A percentile compares a stretch with the other conserved stretches of the same genome.
phyloP scores from a whole-genome alignment of 2,113 vertebrate genomes.

The Crypturellus undulatus region DNA sequence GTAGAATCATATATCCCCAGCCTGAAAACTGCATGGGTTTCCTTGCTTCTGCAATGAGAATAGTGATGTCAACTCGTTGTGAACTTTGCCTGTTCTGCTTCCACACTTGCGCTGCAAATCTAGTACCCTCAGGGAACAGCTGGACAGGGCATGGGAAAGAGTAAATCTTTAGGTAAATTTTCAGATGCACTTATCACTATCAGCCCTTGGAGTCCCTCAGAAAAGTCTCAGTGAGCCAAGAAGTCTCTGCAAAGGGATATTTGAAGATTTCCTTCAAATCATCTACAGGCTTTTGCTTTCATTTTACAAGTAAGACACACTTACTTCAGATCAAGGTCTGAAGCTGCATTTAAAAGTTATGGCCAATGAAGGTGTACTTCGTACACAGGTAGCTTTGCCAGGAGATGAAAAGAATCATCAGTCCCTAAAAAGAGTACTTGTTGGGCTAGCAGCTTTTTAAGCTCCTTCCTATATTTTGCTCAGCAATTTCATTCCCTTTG shows the following conservation, averaged over 20 bases:
- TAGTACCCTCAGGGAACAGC: no score
- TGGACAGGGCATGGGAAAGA: not conserved
- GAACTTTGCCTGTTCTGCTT: not conserved
- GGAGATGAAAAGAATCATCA: not conserved
- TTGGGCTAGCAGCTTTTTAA: not conserved
- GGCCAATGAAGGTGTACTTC: not conserved
- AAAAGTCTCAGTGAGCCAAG: not conserved
- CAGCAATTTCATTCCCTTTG: not conserved
- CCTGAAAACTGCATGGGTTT: not conserved
- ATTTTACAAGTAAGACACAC: not conserved
- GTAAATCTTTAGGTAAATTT: not conserved
- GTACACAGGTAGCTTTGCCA: not conserved
- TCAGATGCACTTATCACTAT: not conserved
- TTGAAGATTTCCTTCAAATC: not conserved
- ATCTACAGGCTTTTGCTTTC: not conserved
- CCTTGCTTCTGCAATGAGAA: fast-evolving
- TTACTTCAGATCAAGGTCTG: not conserved
- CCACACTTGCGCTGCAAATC: not conserved
- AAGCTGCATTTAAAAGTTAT: not conserved
- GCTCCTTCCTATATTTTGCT: not conserved
- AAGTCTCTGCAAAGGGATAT: fast-evolving
- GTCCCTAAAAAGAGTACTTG: not conserved
- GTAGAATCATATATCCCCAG: not conserved
- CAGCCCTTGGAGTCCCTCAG: not conserved
- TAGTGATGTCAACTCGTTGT: fast-evolving